Evolutionary conservation across 92 coral and sea anemone species (phyloP), one percentile per base, ranked within the genome.

Genomic region (Porites rus): DNA sequence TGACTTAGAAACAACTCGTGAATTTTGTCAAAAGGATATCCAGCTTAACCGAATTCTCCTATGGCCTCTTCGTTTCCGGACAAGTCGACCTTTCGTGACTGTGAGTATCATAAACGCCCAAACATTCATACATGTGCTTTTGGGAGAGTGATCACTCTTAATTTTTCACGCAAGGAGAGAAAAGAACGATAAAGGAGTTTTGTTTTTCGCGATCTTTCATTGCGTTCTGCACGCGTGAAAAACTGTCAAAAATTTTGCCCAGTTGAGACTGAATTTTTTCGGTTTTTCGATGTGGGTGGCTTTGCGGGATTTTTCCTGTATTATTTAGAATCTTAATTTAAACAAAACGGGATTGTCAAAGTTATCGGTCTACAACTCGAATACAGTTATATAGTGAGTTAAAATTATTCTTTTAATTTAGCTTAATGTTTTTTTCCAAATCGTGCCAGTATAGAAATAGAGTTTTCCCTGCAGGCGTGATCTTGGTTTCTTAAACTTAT

Each of bases 51-150:
- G 22, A 43, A 50, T 72, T 72, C 70, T 72, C 63, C 61, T 10
- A 83, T 83, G 79, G 87, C 60, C 24, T 72, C 24, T 79, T 79
- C 72, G 73, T 59, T 83, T 83, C 87, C 79, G 87, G 87, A 73
- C 17, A 51, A 83, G n/a, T 72, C 79, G 14, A 1, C 64, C 21
- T 72, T 83, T 60, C 79, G 79, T 73, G 79, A 83, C 10, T 72
- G 87, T 83, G 59, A 83, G 87, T 83, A 83, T 50, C 50, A 20
- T n/a, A 51, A 54, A 28, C 65, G 21, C 18, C 28, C 56, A 21
- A 7, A 4, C 68, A 69, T 81, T 81, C 87, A 83, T 78, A 38
- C 61, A 56, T 69, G 69, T 72, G 79, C 63, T 60, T 46, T 43
- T 11, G 20, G 59, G 50, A 25, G 31, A 25, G 60, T 51, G 14